phyloP scores from a whole-genome alignment of 2,797 vertebrate genomes.

The Sebastes cheni region DNA sequence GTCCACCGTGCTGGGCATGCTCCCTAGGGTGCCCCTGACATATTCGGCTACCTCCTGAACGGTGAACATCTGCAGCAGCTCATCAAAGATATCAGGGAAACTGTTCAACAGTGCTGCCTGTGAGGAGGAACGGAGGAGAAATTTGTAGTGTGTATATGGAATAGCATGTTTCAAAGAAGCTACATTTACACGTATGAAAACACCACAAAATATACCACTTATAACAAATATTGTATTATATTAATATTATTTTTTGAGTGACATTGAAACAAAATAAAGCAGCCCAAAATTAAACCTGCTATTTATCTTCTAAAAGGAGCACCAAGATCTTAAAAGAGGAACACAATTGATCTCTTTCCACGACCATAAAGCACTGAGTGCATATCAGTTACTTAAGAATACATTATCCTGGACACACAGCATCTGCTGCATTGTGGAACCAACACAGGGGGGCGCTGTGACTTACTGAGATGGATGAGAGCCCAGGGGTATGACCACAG shows the following conservation, averaged over 20 bases:
- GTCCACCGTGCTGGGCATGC: constrained; percentile 98
- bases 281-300: background rate
- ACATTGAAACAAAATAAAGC: background rate
- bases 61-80: constrained; percentile 98
- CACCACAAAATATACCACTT: background rate
- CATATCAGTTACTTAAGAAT: constrained; percentile 16
- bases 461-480: constrained; percentile 86
- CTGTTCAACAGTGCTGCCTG: constrained; percentile 97
- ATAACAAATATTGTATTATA: background rate
- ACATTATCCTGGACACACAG: constrained; percentile 19
- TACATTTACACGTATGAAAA: background rate
- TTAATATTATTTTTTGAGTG: background rate
- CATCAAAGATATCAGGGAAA: constrained; percentile 97
- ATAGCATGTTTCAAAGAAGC: background rate
- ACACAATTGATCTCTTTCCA: background rate
- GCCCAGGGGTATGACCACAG: constrained; percentile 81
- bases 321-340: background rate
- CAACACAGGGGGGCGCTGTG: constrained; percentile 77
- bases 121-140: background rate
- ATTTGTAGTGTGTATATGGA: background rate
- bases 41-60: constrained; percentile 98
- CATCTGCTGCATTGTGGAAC: constrained; percentile 45
- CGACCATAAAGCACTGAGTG: background rate
- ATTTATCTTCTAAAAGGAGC: background rate
- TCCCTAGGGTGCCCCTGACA: constrained; percentile 94